Conservation (phyloP, 2,113 vertebrate species). For the Gymnocephalus cernua region DNA sequence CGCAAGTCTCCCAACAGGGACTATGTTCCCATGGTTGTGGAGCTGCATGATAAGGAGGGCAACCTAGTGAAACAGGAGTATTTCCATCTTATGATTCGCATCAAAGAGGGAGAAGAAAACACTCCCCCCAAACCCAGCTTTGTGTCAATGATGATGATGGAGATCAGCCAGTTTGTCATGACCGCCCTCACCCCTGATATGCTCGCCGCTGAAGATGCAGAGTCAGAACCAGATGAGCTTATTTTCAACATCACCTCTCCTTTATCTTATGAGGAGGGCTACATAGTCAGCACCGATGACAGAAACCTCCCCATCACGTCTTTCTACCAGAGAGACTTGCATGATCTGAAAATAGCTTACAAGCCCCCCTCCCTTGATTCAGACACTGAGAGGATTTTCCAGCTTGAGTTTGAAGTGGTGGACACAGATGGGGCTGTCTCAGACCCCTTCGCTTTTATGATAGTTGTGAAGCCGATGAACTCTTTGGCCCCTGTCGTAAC, state of each 20-base stretch:
- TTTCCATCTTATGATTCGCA: conserved; percentile 92
- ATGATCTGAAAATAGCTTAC: conserved; percentile 93
- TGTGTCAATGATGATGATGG: conserved; percentile 97
- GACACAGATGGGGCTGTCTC: conserved; percentile 93
- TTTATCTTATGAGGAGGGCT: conserved; percentile 90
- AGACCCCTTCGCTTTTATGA: conserved; percentile 94
- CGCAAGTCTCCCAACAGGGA: conserved; percentile 91
- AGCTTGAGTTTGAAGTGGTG: conserved; percentile 92
- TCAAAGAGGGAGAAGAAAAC: conserved; percentile 89
- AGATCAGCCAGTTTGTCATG: conserved; percentile 96
- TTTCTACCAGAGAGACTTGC: conserved; percentile 92
- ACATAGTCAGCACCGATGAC: conserved; percentile 95
- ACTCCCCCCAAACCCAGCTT: conserved; percentile 93
- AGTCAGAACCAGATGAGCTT: conserved; percentile 87
- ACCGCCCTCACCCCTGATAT: conserved; percentile 94
- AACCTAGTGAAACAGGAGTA: conserved; percentile 90
- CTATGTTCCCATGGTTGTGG: conserved; percentile 93
- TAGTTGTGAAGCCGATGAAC: conserved; percentile 97
- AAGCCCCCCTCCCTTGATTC: conserved; percentile 91
- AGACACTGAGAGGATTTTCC: conserved; percentile 91
- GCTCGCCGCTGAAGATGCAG: conserved; percentile 91
- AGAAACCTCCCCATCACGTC: conserved; percentile 92
- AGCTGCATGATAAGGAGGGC: conserved; percentile 86
- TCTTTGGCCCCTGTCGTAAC: conserved; percentile 92
- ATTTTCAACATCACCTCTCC: conserved; percentile 94